Evolutionary conservation across 2,113 vertebrate species (phyloP), one percentile per base, ranked within the genome.

Genomic region (Nettapus auritus): DNA sequence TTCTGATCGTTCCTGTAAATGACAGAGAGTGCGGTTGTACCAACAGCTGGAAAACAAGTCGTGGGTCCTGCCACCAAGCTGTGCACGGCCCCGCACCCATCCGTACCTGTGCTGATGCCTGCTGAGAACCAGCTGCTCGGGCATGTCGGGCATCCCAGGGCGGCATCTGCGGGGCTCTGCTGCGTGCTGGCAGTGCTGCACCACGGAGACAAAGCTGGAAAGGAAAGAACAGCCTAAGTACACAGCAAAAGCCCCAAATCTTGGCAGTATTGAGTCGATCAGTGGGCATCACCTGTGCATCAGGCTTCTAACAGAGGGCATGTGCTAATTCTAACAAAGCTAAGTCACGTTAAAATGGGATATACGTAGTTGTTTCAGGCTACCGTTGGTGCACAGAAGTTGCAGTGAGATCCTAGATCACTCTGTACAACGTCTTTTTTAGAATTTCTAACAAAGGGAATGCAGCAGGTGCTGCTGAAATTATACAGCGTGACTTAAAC

Each of bases 311-410:
- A 33, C 25, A 21, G 44, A 25, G 42, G 19, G 6, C 17, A 15
- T 0, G 1, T 48, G 15, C 33, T 22, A 4, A 38, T 63, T 53
- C 80, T 20, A 3, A 9, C 17, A 34, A 52, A 86, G 46, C n/a
- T 18, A 11, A 66, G 26, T 5, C 48, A 44, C 36, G 0, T 0
- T 40, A 12, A 53, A 48, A 1, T 0, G 6, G 42, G 8, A 16
- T 16, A 18, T 2, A 6, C 0, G 0, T 0, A 6, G 5, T 0
- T 14, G 69, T 3, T 5, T 22, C 4, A 29, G 40, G 8, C 10
- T 1, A 11, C 26, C 16, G 0, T 12, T 25, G 34, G 3, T 2
- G 10, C 3, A 17, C 26, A 4, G 86, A 36, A 77, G 48, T 53
- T 55, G 48, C 48, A 16, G 53, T 2, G 20, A 66, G 31, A 15